phyloP scores from a whole-genome alignment of 2,113 vertebrate genomes.

The Ceyx margarethae region DNA sequence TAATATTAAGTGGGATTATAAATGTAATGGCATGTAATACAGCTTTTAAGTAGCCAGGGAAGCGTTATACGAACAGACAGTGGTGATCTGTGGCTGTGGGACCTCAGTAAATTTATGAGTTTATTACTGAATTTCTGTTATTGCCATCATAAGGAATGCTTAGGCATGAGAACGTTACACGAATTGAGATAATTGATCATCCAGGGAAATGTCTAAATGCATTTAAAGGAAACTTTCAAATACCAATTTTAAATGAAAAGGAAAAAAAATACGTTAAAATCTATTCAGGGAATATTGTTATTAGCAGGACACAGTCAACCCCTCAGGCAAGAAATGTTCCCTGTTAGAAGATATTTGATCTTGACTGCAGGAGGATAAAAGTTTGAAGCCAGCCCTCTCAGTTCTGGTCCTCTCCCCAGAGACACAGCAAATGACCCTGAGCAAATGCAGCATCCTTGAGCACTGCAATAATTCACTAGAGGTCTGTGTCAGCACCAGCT shows the following conservation, averaged over 20 bases:
- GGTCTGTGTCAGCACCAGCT: neutral
- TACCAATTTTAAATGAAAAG: conserved; percentile 17
- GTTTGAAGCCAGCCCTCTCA: neutral
- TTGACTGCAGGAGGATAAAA: neutral
- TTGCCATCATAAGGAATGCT: conserved; percentile 12
- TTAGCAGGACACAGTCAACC: conserved; percentile 9
- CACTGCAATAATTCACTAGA: neutral
- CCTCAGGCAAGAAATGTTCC: conserved; percentile 27
- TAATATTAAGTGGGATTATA: conserved; percentile 13
- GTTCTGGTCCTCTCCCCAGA: neutral
- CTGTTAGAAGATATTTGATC: neutral
- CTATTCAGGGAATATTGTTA: conserved; percentile 26
- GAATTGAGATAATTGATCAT: conserved; percentile 44
- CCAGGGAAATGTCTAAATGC: conserved; percentile 31
- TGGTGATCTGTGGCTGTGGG: conserved; percentile 23
- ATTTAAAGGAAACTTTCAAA: conserved; percentile 38
- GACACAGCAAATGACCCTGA: neutral
- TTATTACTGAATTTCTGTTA: conserved; percentile 48
- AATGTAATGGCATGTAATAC: conserved; percentile 23
- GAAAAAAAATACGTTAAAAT: neutral
- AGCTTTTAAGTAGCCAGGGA: conserved; percentile 22
- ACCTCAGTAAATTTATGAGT: conserved; percentile 41
- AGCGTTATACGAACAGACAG: conserved; percentile 33
- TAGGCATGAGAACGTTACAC: neutral
- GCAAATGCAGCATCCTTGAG: neutral